A percentile compares a stretch with the other conserved stretches of the same genome.
These are phyloP conservation scores for Pseudolaguvia tuberculata DNA, from an alignment of 2,113 vertebrate genomes.

Conservation along the genomic window DNA sequence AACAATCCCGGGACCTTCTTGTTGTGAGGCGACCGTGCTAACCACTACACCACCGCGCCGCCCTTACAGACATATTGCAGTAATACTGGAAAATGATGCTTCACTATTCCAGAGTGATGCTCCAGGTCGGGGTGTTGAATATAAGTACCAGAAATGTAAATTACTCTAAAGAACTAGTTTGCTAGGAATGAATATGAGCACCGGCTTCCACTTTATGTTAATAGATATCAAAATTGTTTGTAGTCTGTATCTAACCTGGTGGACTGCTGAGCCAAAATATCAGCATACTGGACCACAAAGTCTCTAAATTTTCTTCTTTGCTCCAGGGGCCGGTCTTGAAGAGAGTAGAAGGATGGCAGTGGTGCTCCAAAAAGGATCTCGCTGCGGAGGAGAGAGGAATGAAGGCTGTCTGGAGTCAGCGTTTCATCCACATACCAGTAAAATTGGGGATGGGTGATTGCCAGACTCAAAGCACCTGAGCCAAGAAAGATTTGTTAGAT, in stretches of 20 bases:
- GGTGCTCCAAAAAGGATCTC: constrained; percentile 94
- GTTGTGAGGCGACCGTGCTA: too few species aligned
- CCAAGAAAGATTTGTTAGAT: constrained; percentile 1
- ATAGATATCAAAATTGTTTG: background rate
- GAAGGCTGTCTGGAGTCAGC: constrained; percentile 81
- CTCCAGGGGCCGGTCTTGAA: constrained; percentile 87
- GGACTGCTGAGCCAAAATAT: constrained; percentile 86
- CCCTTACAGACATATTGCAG: too few species aligned
- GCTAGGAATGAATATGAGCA: too few species aligned
- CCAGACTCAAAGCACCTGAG: constrained; percentile 86
- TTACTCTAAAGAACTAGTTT: too few species aligned
- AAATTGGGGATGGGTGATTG: constrained; percentile 96
- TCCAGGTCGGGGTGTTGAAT: too few species aligned
- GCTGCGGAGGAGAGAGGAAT: constrained; percentile 85
- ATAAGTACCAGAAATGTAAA: too few species aligned
- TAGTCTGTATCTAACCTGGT: constrained; percentile 75
- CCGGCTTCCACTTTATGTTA: background rate
- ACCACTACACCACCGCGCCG: too few species aligned
- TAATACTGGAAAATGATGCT: too few species aligned
- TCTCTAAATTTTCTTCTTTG: constrained; percentile 85
- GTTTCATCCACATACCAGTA: constrained; percentile 97
- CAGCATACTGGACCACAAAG: constrained; percentile 89
- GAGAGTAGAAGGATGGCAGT: constrained; percentile 83
- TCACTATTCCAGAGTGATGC: too few species aligned
- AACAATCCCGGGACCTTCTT: too few species aligned